Conservation (phyloP, 2,888 invertebrate species). For the Carterocephalus palaemon region DNA sequence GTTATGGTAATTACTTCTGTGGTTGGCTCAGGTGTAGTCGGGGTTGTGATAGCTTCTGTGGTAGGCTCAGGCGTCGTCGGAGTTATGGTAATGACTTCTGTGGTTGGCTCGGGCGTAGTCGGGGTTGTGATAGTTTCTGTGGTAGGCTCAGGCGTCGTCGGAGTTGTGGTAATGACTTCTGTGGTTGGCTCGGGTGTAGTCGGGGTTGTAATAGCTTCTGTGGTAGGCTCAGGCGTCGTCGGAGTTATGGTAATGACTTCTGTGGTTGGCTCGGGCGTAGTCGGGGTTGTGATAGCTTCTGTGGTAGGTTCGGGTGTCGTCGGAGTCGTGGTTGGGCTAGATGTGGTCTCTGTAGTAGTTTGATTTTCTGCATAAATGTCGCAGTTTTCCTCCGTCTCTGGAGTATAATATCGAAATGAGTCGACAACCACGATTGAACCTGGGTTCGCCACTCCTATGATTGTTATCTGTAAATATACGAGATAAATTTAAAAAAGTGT, state of each 20-base stretch:
- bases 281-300: not conserved
- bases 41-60: too few species aligned
- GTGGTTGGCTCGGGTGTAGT: slow-evolving; percentile 10
- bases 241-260: not conserved
- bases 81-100: too few species aligned
- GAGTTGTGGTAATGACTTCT: slow-evolving; percentile 23
- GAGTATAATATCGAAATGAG: slow-evolving; percentile 51
- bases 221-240: slow-evolving; percentile 1
- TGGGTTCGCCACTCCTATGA: slow-evolving; percentile 40
- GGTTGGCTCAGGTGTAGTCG: too few species aligned
- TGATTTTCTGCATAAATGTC: slow-evolving; percentile 37
- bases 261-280: not conserved
- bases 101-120: too few species aligned
- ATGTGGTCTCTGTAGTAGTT: too few species aligned
- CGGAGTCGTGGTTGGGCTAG: too few species aligned
- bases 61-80: too few species aligned
- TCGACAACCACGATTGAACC: slow-evolving; percentile 44
- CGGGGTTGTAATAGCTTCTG: slow-evolving; percentile 2
- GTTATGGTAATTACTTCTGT: too few species aligned
- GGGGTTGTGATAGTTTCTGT: too few species aligned
- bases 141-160: too few species aligned
- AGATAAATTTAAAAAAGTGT: too few species aligned
- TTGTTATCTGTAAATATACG: too few species aligned
- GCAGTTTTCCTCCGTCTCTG: slow-evolving; percentile 38
- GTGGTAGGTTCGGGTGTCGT: slow-evolving; percentile 1